These are phyloP conservation scores for Phaetusa simplex DNA, from an alignment of 2,113 vertebrate genomes.

Conservation along the genomic window DNA sequence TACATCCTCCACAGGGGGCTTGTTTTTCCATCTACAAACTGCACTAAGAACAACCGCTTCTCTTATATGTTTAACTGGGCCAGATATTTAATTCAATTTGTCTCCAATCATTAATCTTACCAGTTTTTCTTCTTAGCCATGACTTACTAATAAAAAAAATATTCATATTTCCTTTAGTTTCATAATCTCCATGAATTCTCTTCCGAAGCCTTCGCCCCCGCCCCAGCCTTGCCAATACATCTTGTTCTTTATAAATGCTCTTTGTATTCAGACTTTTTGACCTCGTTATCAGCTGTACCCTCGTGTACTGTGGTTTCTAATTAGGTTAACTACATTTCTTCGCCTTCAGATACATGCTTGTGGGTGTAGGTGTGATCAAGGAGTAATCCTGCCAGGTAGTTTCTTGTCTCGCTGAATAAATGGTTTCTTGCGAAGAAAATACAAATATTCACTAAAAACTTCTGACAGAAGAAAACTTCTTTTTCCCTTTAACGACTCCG, in stretches of 20 bases:
- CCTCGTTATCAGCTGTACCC: background rate
- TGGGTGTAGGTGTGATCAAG: background rate
- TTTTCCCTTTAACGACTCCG: background rate
- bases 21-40: background rate
- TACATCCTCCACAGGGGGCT: background rate
- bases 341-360: rapidly evolving
- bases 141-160: background rate
- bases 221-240: background rate
- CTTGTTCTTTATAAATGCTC: background rate
- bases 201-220: rapidly evolving
- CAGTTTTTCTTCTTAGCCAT: background rate
- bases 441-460: background rate
- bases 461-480: background rate
- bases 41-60: background rate
- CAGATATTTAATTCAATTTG: background rate
- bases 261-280: too few relatives aligned
- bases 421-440: background rate
- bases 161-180: rapidly evolving
- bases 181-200: background rate
- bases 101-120: background rate
- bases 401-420: background rate
- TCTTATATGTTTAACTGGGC: background rate
- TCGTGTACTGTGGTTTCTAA: background rate
- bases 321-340: background rate
- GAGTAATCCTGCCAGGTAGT: background rate